Evolutionary conservation across 1,140 invertebrate genomes (phyloP), one percentile per base, ranked within the genome.

Genomic region (Acromyrmex echinatior): DNA sequence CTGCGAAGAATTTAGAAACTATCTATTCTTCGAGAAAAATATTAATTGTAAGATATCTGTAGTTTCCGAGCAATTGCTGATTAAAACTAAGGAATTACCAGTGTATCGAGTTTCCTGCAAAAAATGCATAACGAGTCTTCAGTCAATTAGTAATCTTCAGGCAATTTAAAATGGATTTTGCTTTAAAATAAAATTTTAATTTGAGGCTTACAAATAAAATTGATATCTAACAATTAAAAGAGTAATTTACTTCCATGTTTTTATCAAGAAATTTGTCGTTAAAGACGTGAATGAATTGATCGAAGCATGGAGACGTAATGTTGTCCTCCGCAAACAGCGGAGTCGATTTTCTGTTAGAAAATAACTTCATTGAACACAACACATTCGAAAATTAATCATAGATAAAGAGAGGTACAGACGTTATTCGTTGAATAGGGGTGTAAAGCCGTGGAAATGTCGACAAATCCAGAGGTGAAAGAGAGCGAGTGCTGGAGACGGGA

Each of bases 391-490:
- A 89, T 71, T 65, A 45, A 90, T 86, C 79, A 65, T 25, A 70
- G 39, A 21, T 68, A 58, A 88, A 77, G 56, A 28, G 39, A 68
- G 73, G 58, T 21, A 63, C 28, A 16, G 45, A 12, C 51, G 56
- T 56, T 76, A 49, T 79, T 58, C 49, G 35, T 70, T 70, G 60
- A 65, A 81, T 77, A 68, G 49, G 28, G n/a, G 65, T 70, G 39
- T 49, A 84, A 88, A 86, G 70, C 68, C 51, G 63, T 49, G 56
- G n/a, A 45, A 66, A 74, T 74, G 71, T 28, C 71, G 66, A 88
- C 79, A 86, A 89, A 86, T 89, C 87, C 78, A 21, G 45, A 82
- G 35, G 70, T 68, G 79, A 80, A 84, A 63, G 51, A n/a, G 35
- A 70, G 28, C 39, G 60, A 53, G 16, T 51, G 21, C 28, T 51